Conservation (phyloP, 2,888 invertebrate species). For the Prosopocoilus inquinatus region DNA sequence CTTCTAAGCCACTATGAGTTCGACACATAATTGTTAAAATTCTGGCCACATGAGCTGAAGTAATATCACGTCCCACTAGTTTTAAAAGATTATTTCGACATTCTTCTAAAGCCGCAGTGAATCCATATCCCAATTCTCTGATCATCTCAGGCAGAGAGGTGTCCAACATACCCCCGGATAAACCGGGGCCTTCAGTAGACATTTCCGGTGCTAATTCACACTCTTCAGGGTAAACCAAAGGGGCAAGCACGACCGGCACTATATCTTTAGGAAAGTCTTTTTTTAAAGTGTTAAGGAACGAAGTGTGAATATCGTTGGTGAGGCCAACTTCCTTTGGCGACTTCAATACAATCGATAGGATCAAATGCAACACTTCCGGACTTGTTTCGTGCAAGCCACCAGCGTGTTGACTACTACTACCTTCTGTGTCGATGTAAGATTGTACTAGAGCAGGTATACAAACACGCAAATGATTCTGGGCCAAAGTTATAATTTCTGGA, state of each 20-base stretch:
- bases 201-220: conserved; percentile 65
- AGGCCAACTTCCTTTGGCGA: conserved; percentile 64
- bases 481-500: conserved; percentile 69
- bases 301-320: conserved; percentile 70
- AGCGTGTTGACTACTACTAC: conserved; percentile 65
- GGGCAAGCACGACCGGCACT: conserved; percentile 87
- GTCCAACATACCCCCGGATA: conserved; percentile 65
- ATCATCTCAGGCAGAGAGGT: conserved; percentile 84
- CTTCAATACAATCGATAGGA: conserved; percentile 63
- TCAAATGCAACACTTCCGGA: conserved; percentile 83
- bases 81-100: conserved; percentile 83
- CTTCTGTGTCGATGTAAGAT: conserved; percentile 82
- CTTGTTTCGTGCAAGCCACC: conserved; percentile 88
- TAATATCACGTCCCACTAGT: conserved; percentile 78
- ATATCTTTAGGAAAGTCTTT: conserved; percentile 86
- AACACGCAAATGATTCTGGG: conserved; percentile 76
- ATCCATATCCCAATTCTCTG: conserved; percentile 87
- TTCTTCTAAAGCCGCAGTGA: conserved; percentile 83
- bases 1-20: conserved; percentile 74
- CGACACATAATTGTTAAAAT: conserved; percentile 85
- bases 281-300: conserved; percentile 77
- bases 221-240: conserved; percentile 80
- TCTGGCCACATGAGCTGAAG: conserved; percentile 80
- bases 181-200: conserved; percentile 62
- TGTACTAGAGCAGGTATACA: conserved; percentile 82